A percentile compares a stretch with the other conserved stretches of the same genome.
Evolutionary conservation across 2,888 invertebrate genomes (phyloP).

Genomic region (Ormyrus rosae): DNA sequence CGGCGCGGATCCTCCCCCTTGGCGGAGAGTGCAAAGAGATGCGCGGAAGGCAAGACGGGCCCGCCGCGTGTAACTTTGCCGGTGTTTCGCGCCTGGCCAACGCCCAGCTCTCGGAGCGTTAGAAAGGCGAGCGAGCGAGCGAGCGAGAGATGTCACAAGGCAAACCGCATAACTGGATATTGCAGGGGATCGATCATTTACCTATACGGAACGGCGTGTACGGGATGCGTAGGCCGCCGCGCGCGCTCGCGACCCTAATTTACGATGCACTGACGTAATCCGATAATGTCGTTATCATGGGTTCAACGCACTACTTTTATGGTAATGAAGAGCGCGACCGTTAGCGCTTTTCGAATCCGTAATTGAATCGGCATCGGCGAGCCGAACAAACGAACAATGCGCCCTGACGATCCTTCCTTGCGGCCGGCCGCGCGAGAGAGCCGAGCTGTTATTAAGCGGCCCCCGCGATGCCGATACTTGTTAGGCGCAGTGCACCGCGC

Average conservation of each 20-base stretch:
- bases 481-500: conserved; percentile 1
- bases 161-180: conserved; percentile 36
- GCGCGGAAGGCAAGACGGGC: no score
- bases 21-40: no score
- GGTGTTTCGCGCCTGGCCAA: not conserved
- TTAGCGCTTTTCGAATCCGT: not conserved
- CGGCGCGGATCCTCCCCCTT: no score
- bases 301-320: conserved; percentile 34
- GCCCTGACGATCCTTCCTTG: conserved; percentile 41
- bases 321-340: conserved; percentile 43
- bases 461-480: conserved; percentile 11
- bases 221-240: not conserved
- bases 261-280: conserved; percentile 30
- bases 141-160: conserved; percentile 35
- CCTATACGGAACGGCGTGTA: not conserved
- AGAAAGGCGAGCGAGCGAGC: conserved; percentile 17
- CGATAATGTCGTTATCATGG: conserved; percentile 23
- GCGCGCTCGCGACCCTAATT: not conserved
- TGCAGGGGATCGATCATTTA: conserved; percentile 34
- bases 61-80: no score
- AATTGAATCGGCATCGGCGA: no score
- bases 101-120: conserved; percentile 19
- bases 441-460: not conserved
- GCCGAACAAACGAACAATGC: conserved; percentile 2
- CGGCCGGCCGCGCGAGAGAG: not conserved